Evolutionary conservation across 2,888 invertebrate species (phyloP).

Genomic region (Macrophya annulata): DNA sequence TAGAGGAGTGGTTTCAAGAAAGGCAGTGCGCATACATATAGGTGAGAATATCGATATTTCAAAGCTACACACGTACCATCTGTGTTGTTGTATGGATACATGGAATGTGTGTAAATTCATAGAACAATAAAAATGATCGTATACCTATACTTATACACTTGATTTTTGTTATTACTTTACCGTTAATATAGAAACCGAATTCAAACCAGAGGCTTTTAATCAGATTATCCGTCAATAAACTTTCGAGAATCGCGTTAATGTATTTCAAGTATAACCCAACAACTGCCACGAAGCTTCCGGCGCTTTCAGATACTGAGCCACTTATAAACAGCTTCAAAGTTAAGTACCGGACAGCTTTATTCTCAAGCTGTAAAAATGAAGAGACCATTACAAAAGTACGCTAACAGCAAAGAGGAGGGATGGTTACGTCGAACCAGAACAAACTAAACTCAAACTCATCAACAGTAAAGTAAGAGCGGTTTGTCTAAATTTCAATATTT

Average conservation of each 20-base stretch:
- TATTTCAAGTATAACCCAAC: conserved; percentile 25
- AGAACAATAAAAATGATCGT: not conserved
- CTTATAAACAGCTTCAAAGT: conserved; percentile 43
- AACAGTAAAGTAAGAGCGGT: not conserved
- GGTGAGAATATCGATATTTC: not conserved
- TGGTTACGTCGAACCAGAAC: not conserved
- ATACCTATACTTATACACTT: not conserved
- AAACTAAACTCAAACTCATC: not conserved
- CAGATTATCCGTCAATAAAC: conserved; percentile 33
- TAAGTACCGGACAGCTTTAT: conserved; percentile 49
- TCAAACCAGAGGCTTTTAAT: not conserved
- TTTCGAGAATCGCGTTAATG: not conserved
- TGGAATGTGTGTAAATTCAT: not conserved
- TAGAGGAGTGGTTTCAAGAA: conserved; percentile 14
- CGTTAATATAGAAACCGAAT: not conserved
- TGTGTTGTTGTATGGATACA: not conserved
- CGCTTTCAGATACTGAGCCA: conserved; percentile 34
- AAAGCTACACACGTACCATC: not conserved
- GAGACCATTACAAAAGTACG: conserved; percentile 3
- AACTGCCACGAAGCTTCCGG: conserved; percentile 10
- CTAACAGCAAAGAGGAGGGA: not conserved
- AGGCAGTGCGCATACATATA: conserved; percentile 11
- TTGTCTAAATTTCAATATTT: not conserved
- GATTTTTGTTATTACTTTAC: not conserved
- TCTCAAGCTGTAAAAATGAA: conserved; percentile 19